Conservation (phyloP, 1,140 invertebrate genomes). For the Sitophilus oryzae region DNA sequence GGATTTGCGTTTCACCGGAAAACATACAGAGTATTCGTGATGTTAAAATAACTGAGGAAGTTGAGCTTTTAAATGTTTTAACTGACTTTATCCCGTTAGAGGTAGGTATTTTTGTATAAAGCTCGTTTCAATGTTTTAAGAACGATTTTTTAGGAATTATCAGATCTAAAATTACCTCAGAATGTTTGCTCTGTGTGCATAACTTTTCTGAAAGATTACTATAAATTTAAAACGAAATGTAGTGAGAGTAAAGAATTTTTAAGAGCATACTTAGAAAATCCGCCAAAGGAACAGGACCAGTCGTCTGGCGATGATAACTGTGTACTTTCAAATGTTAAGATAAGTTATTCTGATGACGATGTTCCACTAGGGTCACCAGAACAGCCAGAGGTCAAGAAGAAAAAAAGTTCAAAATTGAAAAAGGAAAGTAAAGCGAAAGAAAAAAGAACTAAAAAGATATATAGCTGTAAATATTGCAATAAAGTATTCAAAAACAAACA, state of each 20-base stretch:
- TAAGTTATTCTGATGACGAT: background rate
- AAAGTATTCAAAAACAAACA: conserved; percentile 38
- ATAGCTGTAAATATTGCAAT: conserved; percentile 35
- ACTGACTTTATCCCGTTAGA: background rate
- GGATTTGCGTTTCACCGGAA: background rate
- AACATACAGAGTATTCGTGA: background rate
- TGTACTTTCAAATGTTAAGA: background rate
- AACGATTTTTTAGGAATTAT: background rate
- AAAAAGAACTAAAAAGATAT: conserved; percentile 25
- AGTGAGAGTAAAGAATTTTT: background rate
- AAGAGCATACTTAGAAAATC: background rate
- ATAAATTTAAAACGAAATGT: background rate
- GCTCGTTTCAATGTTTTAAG: too few relatives aligned
- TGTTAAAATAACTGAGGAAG: background rate
- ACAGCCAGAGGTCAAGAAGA: too few relatives aligned
- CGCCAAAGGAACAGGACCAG: too few relatives aligned
- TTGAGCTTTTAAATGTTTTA: background rate
- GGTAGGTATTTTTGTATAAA: too few relatives aligned
- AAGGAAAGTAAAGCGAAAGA: background rate
- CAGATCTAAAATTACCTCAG: background rate
- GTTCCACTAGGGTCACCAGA: background rate
- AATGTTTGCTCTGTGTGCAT: background rate
- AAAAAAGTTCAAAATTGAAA: background rate
- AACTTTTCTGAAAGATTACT: background rate
- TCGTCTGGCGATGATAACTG: too few relatives aligned